Base-by-base conservation (phyloP, 2,113 vertebrate genomes). In the Malurus elegans region DNA sequence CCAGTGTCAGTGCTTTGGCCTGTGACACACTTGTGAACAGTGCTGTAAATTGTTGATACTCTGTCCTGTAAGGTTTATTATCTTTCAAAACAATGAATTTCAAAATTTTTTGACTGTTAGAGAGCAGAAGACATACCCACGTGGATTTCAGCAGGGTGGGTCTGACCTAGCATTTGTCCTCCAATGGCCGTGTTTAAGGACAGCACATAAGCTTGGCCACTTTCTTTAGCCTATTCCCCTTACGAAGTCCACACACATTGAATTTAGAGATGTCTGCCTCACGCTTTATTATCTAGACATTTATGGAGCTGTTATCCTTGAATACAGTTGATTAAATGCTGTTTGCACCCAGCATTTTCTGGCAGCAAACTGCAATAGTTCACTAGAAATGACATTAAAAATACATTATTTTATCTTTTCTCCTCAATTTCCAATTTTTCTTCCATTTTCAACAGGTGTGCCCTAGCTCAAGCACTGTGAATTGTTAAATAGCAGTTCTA, bases 301-400 rank as follows among this genome's bases (percentile, higher is more conserved):
- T 67, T 44, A 40, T 75, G 58, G 50, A 72, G n/a, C 53, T 75
- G 48, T 75, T 95, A 48, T 25, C 36, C 10, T 1, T 65, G 54
- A 88, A 54, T 76, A 25, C 19, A 57, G 80, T 86, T 88, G 36
- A 57, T 83, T 66, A 70, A 93, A 54, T 50, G 65, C 26, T 62
- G 6, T 60, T 47, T 86, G 67, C 62, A 25, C 62, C 50, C 58
- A 48, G 45, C 28, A 26, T 82, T 32, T 28, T 61, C 28, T 70
- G 75, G 56, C 62, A 92, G 62, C 67, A 86, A 69, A 71, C 56
- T 75, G 62, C 40, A 45, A 50, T 45, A 80, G 18, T 70, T 92
- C 45, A n/a, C 64, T 78, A 38, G 28, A 31, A 61, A 23, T 80
- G 15, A 20, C 15, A 48, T 64, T 3, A 72, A 90, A 86, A 92